phyloP scores from a whole-genome alignment of 2,113 vertebrate species.

The Ageneiosus marmoratus region DNA sequence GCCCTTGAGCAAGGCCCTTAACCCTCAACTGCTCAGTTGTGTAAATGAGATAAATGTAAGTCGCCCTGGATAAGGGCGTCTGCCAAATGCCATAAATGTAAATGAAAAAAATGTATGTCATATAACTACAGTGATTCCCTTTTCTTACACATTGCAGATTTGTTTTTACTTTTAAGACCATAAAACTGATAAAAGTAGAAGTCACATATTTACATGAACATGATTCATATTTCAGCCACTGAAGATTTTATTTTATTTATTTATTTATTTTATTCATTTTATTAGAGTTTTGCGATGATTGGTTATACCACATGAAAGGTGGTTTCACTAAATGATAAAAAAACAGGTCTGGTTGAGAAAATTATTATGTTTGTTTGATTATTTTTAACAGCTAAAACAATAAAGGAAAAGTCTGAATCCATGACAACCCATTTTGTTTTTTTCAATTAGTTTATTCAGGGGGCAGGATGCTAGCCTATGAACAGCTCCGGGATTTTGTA shows the following conservation, averaged over 20 bases:
- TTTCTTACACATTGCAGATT: neutral
- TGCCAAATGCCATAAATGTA: too few species aligned
- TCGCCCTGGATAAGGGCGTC: too few species aligned
- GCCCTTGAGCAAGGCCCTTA: too few species aligned
- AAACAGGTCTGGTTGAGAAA: neutral
- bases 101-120: too few species aligned
- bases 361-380: neutral
- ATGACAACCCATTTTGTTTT: neutral
- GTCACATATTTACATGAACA: neutral
- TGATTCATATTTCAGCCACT: neutral
- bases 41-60: too few species aligned
- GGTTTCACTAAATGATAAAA: neutral
- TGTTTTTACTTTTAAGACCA: neutral
- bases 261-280: too few species aligned
- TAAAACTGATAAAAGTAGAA: neutral
- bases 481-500: slow-evolving; percentile 80
- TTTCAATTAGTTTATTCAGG: slow-evolving; percentile 78
- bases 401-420: neutral
- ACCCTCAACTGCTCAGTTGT: too few species aligned
- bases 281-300: neutral
- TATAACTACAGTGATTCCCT: neutral
- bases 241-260: neutral
- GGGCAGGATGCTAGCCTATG: slow-evolving; percentile 80
- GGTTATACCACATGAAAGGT: neutral
- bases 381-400: neutral